Conservation (phyloP, 2,113 vertebrate species). For the Terrapene triunguis region DNA sequence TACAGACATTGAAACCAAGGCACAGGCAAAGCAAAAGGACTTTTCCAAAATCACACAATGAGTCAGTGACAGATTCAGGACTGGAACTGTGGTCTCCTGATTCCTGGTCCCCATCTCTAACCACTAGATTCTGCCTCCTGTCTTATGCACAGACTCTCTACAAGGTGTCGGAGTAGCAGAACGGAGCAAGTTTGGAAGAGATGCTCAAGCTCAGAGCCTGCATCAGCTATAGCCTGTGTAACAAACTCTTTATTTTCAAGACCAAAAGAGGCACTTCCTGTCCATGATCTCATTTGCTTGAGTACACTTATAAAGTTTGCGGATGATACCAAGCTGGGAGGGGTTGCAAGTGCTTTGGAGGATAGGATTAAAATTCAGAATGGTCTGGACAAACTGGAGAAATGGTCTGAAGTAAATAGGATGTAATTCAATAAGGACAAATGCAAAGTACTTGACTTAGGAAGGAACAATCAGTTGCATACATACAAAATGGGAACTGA, state of each 20-base stretch:
- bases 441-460: too few species aligned
- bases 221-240: neutral
- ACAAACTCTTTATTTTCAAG: neutral
- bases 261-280: neutral
- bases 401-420: too few species aligned
- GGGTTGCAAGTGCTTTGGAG: too few species aligned
- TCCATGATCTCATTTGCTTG: neutral
- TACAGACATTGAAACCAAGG: accelerated
- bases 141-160: neutral
- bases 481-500: too few species aligned
- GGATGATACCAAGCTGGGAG: too few species aligned
- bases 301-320: too few species aligned
- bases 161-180: neutral
- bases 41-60: neutral
- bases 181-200: neutral
- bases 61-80: neutral
- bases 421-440: too few species aligned
- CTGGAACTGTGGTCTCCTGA: accelerated
- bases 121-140: neutral
- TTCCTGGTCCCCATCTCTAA: neutral
- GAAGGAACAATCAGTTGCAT: too few species aligned
- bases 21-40: neutral
- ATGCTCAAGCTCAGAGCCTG: neutral
- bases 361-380: too few species aligned
- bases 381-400: too few species aligned